phyloP scores from a whole-genome alignment of 2,113 vertebrate species.

The Rhabdornis inornatus region DNA sequence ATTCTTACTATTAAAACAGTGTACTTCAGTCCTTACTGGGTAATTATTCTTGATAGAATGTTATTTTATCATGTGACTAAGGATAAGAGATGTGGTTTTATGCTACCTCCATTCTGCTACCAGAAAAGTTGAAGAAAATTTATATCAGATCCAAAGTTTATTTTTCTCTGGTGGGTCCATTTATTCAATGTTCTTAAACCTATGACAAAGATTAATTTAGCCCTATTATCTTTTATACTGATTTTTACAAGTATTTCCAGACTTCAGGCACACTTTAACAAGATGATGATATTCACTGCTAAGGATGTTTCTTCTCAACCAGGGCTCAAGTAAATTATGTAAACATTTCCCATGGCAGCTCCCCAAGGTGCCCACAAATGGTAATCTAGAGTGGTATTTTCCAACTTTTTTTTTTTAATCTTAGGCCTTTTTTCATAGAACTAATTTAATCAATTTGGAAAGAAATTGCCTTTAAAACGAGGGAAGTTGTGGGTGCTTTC shows the following conservation, averaged over 20 bases:
- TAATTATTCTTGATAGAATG: neutral
- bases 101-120: neutral
- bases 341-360: slow-evolving; percentile 5
- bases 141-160: neutral
- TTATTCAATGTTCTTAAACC: neutral
- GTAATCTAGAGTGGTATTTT: neutral
- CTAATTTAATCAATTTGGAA: slow-evolving; percentile 15
- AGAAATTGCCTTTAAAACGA: slow-evolving; percentile 13
- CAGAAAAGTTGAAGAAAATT: neutral
- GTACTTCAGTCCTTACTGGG: neutral
- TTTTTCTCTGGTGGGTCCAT: neutral
- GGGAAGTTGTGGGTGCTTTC: neutral
- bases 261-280: neutral
- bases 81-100: neutral
- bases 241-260: slow-evolving; percentile 9
- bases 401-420: neutral
- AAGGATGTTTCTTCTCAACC: slow-evolving; percentile 2
- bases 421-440: neutral
- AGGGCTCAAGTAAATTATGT: neutral
- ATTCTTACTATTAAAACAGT: neutral
- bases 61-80: neutral
- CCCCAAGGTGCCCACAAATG: slow-evolving; percentile 2
- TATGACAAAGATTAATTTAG: neutral
- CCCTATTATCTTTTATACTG: neutral
- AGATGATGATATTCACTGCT: neutral